phyloP scores from a whole-genome alignment of 2,113 vertebrate species.

The Proterorhinus semilunaris region DNA sequence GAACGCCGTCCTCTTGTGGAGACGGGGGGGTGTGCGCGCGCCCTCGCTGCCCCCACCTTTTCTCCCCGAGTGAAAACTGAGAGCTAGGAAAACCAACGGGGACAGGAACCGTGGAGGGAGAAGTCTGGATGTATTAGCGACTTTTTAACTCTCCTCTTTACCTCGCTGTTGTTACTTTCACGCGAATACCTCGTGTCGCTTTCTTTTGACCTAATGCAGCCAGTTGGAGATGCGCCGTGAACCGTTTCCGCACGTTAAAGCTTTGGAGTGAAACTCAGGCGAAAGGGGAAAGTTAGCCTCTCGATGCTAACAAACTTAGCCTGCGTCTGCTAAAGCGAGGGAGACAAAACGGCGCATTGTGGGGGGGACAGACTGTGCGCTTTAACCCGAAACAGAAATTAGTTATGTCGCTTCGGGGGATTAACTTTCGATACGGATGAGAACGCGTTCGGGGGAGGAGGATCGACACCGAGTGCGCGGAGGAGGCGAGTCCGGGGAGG shows the following conservation, averaged over 20 bases:
- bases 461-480: constrained; percentile 34
- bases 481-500: constrained; percentile 39
- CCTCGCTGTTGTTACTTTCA: not conserved
- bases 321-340: constrained; percentile 34
- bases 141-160: constrained; percentile 7
- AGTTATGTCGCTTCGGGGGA: constrained; percentile 73
- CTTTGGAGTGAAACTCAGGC: constrained; percentile 44
- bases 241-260: constrained; percentile 14
- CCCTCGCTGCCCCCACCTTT: constrained; percentile 34
- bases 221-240: constrained; percentile 31
- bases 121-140: constrained; percentile 46
- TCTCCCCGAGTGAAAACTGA: constrained; percentile 63
- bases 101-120: constrained; percentile 64
- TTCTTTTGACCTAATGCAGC: not conserved
- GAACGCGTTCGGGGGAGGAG: constrained; percentile 33
- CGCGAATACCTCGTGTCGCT: not conserved
- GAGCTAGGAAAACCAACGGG: constrained; percentile 51
- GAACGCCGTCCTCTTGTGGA: constrained; percentile 34
- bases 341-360: constrained; percentile 28
- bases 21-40: constrained; percentile 20
- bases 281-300: constrained; percentile 63
- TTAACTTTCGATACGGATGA: constrained; percentile 76
- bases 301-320: constrained; percentile 67
- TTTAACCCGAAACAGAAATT: constrained; percentile 25
- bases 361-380: not conserved